These are phyloP conservation scores for Channa maculata DNA, from an alignment of 2,113 vertebrate species.

Conservation along the genomic window DNA sequence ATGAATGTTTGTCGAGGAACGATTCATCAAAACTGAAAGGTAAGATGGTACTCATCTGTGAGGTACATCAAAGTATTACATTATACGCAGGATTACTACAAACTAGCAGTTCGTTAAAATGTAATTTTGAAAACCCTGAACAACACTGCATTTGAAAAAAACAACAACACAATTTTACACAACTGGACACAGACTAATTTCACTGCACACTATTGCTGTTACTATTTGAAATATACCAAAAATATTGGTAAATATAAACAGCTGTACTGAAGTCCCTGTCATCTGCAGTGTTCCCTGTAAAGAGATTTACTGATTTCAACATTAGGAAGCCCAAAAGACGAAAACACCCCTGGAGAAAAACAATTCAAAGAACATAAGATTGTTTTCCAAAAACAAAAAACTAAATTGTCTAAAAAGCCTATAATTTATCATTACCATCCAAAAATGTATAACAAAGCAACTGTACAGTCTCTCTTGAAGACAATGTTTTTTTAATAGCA, in stretches of 20 bases:
- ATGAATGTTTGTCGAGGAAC: no score
- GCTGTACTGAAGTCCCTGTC: slow-evolving; percentile 8
- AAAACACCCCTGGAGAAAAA: no score
- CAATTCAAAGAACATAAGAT: no score
- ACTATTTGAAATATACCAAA: not conserved
- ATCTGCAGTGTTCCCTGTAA: slow-evolving; percentile 14
- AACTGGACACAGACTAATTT: not conserved
- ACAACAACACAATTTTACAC: not conserved
- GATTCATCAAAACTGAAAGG: no score
- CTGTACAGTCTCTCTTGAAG: no score
- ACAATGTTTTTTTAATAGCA: no score
- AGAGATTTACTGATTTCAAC: slow-evolving; percentile 30
- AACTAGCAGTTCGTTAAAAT: not conserved
- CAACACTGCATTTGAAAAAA: not conserved
- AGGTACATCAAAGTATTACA: not conserved
- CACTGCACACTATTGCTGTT: not conserved
- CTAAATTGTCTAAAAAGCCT: no score
- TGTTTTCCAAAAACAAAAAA: no score
- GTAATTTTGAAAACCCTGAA: not conserved
- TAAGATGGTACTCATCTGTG: not conserved
- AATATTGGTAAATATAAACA: not conserved
- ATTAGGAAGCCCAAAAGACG: not conserved
- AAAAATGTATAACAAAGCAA: no score
- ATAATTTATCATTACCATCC: no score
- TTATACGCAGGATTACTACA: not conserved